Conservation (phyloP, 2,888 invertebrate species). For the Lamellibrachia columna region DNA sequence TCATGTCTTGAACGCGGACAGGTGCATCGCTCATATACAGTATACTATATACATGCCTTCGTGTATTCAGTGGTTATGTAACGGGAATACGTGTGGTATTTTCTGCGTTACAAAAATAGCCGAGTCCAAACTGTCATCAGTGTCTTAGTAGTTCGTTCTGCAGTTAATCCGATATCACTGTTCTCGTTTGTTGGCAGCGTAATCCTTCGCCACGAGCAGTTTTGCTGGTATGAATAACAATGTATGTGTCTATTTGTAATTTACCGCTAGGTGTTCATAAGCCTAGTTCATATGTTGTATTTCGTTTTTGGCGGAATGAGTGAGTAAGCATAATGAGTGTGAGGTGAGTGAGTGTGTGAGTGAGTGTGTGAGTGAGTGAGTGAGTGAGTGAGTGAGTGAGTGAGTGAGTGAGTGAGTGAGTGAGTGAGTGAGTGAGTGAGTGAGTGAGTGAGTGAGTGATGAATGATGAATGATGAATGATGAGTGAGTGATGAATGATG, state of each 20-base stretch:
- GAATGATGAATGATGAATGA: conserved; percentile 31
- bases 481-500: conserved; percentile 29
- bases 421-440: conserved; percentile 30
- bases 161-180: neutral
- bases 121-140: neutral
- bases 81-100: neutral
- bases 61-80: neutral
- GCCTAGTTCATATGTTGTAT: too few species aligned
- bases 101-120: neutral
- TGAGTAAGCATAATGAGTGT: neutral
- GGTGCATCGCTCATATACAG: neutral
- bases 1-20: neutral
- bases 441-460: neutral
- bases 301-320: neutral
- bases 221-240: too few species aligned
- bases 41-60: too few species aligned
- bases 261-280: too few species aligned
- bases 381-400: conserved; percentile 35
- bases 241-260: too few species aligned
- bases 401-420: conserved; percentile 33
- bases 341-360: conserved; percentile 21
- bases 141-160: neutral
- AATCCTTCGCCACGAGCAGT: neutral
- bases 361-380: conserved; percentile 34
- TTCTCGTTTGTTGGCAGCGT: neutral